These are phyloP conservation scores for Hippoglossus hippoglossus DNA, from an alignment of 2,797 vertebrate genomes.

Conservation along the genomic window DNA sequence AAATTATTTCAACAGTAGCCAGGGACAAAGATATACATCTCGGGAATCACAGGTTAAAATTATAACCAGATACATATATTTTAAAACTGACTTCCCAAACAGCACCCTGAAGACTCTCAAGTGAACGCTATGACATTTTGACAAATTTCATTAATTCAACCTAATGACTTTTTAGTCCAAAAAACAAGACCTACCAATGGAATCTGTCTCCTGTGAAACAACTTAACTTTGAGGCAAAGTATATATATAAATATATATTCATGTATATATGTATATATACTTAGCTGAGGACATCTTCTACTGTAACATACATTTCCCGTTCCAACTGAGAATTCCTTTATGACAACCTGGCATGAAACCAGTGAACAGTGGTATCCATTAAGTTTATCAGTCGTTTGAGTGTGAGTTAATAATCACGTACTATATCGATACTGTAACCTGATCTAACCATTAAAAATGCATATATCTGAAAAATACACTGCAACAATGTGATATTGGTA, in stretches of 20 bases:
- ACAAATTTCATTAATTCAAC: slow-evolving; percentile 17
- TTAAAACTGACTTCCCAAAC: slow-evolving; percentile 9
- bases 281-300: slow-evolving; percentile 74
- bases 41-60: slow-evolving; percentile 26
- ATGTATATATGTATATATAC: neutral
- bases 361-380: slow-evolving; percentile 68
- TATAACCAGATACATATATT: neutral
- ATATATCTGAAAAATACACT: slow-evolving; percentile 77
- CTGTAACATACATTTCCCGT: slow-evolving; percentile 51
- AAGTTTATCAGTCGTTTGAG: slow-evolving; percentile 47
- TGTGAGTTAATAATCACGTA: slow-evolving; percentile 52
- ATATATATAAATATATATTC: neutral
- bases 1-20: slow-evolving; percentile 55
- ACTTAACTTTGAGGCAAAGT: slow-evolving; percentile 18
- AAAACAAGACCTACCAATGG: slow-evolving; percentile 37
- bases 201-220: slow-evolving; percentile 44
- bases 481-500: slow-evolving; percentile 59
- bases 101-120: slow-evolving; percentile 13
- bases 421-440: slow-evolving; percentile 62
- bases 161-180: slow-evolving; percentile 5
- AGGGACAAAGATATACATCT: slow-evolving; percentile 28
- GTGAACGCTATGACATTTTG: slow-evolving; percentile 2
- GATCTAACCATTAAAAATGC: slow-evolving; percentile 76
- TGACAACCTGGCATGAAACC: slow-evolving; percentile 54
- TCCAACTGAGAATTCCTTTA: slow-evolving; percentile 59